Evolutionary conservation across 2,888 invertebrate genomes (phyloP).

Genomic region (Drosophila colorata): DNA sequence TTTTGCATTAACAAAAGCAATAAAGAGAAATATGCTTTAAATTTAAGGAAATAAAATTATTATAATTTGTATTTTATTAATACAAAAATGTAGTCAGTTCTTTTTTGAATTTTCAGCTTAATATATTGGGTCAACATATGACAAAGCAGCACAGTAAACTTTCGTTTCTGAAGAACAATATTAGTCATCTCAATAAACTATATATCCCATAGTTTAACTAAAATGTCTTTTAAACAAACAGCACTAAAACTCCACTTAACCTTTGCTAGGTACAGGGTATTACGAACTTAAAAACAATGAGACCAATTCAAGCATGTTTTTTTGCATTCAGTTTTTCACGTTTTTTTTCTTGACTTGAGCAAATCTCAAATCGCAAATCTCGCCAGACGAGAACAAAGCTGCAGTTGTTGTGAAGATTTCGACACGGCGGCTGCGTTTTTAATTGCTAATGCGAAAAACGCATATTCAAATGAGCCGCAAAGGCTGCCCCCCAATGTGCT

Average conservation of each 20-base stretch:
- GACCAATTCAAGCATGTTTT: slow-evolving; percentile 35
- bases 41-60: too few species aligned
- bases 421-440: slow-evolving; percentile 71
- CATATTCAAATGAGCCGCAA: slow-evolving; percentile 68
- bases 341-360: slow-evolving; percentile 36
- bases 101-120: too few species aligned
- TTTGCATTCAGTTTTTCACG: slow-evolving; percentile 31
- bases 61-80: too few species aligned
- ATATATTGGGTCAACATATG: too few species aligned
- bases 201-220: too few species aligned
- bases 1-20: too few species aligned
- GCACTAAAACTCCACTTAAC: not conserved
- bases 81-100: too few species aligned
- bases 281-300: slow-evolving; percentile 30
- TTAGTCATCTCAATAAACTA: too few species aligned
- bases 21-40: too few species aligned
- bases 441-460: slow-evolving; percentile 65
- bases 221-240: too few species aligned
- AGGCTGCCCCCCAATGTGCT: slow-evolving; percentile 50
- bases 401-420: slow-evolving; percentile 41
- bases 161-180: too few species aligned
- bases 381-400: slow-evolving; percentile 65
- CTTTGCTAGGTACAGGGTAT: slow-evolving; percentile 10
- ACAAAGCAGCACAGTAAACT: too few species aligned
- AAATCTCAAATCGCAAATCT: slow-evolving; percentile 20